Evolutionary conservation across 2,797 vertebrate genomes (phyloP), one percentile per base, ranked within the genome.

Genomic region (Sebastes reedi): DNA sequence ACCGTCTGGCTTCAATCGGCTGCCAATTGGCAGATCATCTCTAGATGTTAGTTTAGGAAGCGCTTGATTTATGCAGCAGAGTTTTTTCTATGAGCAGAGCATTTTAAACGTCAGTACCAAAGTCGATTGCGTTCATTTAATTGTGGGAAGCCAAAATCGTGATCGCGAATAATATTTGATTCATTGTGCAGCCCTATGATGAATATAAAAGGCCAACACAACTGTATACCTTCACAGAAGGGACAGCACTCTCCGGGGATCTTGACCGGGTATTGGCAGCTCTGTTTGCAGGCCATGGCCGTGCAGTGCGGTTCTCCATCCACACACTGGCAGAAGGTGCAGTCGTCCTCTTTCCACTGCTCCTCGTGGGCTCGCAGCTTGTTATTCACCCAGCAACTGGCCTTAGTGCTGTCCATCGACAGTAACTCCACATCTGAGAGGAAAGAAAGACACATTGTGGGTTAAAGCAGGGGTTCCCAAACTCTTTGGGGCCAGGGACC

Each of bases 221-320:
- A 20, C 5, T 36, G 4, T 50, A 0, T 94, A 96, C 96, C 96
- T 93, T 96, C 95, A 61, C 96, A 97, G 92, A 96, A 97, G 16
- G 96, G 95, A 72, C 96, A 97, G 86, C 96, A 97, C 86, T 96
- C 96, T 74, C 96, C 96, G 0, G 95, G 95, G 68, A 97, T 96
- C 89, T 96, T 96, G 73, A 97, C 94, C 0, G 96, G 96, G 87
- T 95, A 96, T 42, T 95, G 95, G 82, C 96, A 96, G 90, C 93
- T 96, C 92, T 96, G 96, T 71, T 96, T 96, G 93, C 96, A 96
- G 91, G 96, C 95, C 96, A 97, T 97, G 73, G 96, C 96, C 0
- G 96, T 96, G 87, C 96, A 97, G 91, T 96, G 96, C 0, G 94
- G 93, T 0, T 96, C 95, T 18, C 96, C 96, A 3, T 96, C 94